Evolutionary conservation across 2,113 vertebrate species (phyloP), one percentile per base, ranked within the genome.

Genomic region (Chaenogobius annularis): DNA sequence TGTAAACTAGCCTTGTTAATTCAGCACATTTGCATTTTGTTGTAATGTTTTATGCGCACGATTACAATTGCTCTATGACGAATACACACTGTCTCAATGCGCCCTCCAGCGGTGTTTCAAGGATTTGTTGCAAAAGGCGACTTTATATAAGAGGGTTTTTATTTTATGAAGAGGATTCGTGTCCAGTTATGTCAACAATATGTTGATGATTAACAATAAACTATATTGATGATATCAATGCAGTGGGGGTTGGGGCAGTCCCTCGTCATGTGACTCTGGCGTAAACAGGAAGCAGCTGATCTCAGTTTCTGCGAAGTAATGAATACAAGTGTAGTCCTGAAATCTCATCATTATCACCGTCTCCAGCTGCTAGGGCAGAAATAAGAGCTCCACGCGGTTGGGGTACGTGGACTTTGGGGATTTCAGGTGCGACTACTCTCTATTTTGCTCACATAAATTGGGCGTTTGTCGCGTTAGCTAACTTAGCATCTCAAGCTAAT

Each of bases 221-320:
- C 20, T n/a, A 54, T n/a, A 54, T 20, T n/a, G 19, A 54, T 54
- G 1, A 10, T n/a, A 52, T n/a, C 9, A 10, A 5, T 52, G 8
- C 50, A 9, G 44, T n/a, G 17, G 17, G 50, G 19, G 50, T 54
- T 20, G 72, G 65, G 17, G 0, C 0, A 10, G 0, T 26, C 0
- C 26, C 6, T 5, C 0, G 3, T 90, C 88, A 91, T 88, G 88
- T 91, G 90, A 92, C 85, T 75, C 40, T 68, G 67, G 26, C 88
- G 84, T 90, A 92, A 88, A 92, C 89, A 90, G 91, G 89, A 92
- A 92, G 89, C 87, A 91, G 88, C 88, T 90, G 89, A 90, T 87
- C 78, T 69, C 77, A 81, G 70, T 63, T 82, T 72, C 56, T 67
- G 73, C 31, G 66, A 75, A 88, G 82, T 88, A 88, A 88, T 84